These are phyloP conservation scores for Odontothrips loti DNA, from an alignment of 2,888 invertebrate species.

Conservation along the genomic window DNA sequence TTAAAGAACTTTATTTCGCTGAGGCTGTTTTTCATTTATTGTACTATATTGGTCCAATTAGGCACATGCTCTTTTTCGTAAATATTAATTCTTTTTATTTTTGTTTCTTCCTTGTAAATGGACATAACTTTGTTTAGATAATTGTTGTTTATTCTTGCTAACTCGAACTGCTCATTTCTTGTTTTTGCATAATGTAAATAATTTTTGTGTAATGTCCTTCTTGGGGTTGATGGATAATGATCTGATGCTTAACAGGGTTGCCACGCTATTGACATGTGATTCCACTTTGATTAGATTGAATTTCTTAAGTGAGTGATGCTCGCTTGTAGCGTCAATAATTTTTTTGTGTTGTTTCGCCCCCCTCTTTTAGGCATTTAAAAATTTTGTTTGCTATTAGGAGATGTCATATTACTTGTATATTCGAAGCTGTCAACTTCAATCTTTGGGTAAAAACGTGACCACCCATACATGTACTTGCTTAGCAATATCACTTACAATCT, in stretches of 20 bases:
- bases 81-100: background rate
- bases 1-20: background rate
- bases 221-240: background rate
- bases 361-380: background rate
- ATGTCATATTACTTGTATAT: background rate
- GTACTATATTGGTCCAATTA: conserved; percentile 20
- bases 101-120: background rate
- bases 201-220: background rate
- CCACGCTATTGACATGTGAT: background rate
- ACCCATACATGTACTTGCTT: no score
- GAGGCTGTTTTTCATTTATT: conserved; percentile 2
- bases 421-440: background rate
- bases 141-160: background rate
- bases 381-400: background rate
- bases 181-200: background rate
- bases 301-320: background rate
- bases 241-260: background rate
- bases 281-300: background rate
- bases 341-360: background rate
- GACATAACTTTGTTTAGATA: background rate
- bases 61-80: background rate
- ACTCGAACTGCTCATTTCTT: conserved; percentile 4
- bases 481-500: no score
- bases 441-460: background rate
- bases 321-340: background rate